Evolutionary conservation across 2,888 invertebrate species (phyloP).

Genomic region (Microdon myrmicae): DNA sequence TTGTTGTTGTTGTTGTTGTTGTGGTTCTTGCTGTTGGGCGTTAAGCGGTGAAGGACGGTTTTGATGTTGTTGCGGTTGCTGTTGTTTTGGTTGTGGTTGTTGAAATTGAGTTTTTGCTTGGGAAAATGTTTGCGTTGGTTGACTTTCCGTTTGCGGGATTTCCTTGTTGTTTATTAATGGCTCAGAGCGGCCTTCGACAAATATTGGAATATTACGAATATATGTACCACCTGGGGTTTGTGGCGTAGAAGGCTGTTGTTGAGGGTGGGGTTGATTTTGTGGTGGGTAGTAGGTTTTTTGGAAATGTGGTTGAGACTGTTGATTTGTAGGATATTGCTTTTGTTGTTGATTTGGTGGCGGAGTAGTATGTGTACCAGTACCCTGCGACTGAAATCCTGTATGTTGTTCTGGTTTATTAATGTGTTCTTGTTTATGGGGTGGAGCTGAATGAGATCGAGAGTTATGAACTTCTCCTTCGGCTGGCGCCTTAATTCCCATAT

Average conservation of each 20-base stretch:
- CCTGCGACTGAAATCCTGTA: slow-evolving; percentile 51
- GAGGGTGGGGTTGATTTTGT: slow-evolving; percentile 58
- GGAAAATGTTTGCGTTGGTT: slow-evolving; percentile 39
- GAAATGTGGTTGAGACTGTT: slow-evolving; percentile 60
- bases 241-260: slow-evolving; percentile 59
- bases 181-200: slow-evolving; percentile 85
- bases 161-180: slow-evolving; percentile 74
- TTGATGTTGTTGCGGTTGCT: slow-evolving; percentile 57
- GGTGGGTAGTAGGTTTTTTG: slow-evolving; percentile 56
- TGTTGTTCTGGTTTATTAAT: slow-evolving; percentile 56
- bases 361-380: slow-evolving; percentile 53
- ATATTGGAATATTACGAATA: slow-evolving; percentile 87
- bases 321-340: slow-evolving; percentile 34
- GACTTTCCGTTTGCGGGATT: slow-evolving; percentile 66
- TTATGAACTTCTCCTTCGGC: slow-evolving; percentile 69
- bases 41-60: slow-evolving; percentile 57
- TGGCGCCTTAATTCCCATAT: slow-evolving; percentile 76
- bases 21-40: slow-evolving; percentile 57
- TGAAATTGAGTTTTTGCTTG: slow-evolving; percentile 57
- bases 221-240: slow-evolving; percentile 62
- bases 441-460: slow-evolving; percentile 83
- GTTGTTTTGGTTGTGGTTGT: slow-evolving; percentile 45
- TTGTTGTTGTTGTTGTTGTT: slow-evolving; percentile 41
- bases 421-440: slow-evolving; percentile 70
- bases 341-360: slow-evolving; percentile 43